Percentiles rank a stretch among this genome's conserved stretches.
These are phyloP conservation scores for Syrphus vitripennis DNA, from an alignment of 2,888 invertebrate genomes.

Conservation along the genomic window DNA sequence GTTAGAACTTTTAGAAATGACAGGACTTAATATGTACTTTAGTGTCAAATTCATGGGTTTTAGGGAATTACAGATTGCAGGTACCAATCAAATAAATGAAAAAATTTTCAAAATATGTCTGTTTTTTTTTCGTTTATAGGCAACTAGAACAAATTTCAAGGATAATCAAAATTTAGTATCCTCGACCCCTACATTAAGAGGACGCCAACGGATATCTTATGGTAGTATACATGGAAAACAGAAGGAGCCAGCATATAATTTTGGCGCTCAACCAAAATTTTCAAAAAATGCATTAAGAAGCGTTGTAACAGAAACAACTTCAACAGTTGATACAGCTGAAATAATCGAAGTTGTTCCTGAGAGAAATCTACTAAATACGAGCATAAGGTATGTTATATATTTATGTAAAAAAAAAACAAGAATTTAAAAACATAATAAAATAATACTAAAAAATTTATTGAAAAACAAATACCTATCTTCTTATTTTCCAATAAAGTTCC, in stretches of 20 bases:
- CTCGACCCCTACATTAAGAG: constrained; percentile 44
- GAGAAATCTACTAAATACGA: constrained; percentile 42
- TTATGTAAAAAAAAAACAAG: neutral
- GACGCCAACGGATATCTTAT: constrained; percentile 71
- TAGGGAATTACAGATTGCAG: too few species aligned
- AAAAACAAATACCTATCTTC: neutral
- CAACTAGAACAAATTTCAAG: constrained; percentile 51
- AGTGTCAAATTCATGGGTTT: too few species aligned
- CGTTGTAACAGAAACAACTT: constrained; percentile 40
- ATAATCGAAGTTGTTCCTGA: constrained; percentile 74
- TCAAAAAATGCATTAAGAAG: constrained; percentile 43
- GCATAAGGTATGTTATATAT: constrained; percentile 54
- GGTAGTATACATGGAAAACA: constrained; percentile 74
- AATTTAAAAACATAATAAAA: neutral
- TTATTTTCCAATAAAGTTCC: constrained; percentile 73
- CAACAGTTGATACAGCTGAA: constrained; percentile 74
- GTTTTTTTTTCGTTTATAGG: constrained; percentile 16
- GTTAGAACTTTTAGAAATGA: too few species aligned
- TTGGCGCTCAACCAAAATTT: constrained; percentile 39
- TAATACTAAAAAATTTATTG: neutral
- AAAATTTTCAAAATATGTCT: too few species aligned
- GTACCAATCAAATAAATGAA: too few species aligned
- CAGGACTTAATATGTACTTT: too few species aligned
- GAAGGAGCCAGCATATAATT: constrained; percentile 76
- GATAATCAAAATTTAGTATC: constrained; percentile 60